These are phyloP conservation scores for Gymnopithys bicolor DNA, from an alignment of 2,797 vertebrate species.

Conservation along the genomic window DNA sequence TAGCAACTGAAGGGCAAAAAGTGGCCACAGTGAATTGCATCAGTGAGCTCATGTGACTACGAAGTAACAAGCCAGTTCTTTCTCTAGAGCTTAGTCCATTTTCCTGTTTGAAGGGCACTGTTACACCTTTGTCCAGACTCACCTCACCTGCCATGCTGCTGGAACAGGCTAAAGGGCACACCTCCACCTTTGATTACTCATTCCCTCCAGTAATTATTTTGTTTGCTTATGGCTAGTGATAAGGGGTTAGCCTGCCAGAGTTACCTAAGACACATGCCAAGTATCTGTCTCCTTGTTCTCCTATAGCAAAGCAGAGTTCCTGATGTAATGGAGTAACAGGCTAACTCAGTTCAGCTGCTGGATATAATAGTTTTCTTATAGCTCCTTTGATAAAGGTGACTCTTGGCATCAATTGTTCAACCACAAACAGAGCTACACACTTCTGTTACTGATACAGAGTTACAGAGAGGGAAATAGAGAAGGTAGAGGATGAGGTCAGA, in stretches of 20 bases:
- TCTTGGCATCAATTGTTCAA: not conserved
- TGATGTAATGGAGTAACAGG: not conserved
- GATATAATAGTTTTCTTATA: not conserved
- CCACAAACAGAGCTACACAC: not conserved
- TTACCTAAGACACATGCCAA: not conserved
- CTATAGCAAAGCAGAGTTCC: not conserved
- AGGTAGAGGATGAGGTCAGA: not conserved
- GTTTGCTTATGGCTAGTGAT: not conserved
- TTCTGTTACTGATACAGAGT: not conserved
- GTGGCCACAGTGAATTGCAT: rapidly evolving
- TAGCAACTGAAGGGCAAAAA: not conserved
- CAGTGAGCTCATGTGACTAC: rapidly evolving
- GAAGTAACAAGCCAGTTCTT: not conserved
- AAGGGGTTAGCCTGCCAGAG: not conserved
- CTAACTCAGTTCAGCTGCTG: not conserved
- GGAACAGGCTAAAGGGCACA: not conserved
- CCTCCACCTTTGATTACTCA: not conserved
- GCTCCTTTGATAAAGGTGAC: not conserved
- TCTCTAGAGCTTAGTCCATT: not conserved
- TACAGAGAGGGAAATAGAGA: not conserved
- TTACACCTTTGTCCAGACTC: not conserved
- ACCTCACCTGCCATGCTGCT: not conserved
- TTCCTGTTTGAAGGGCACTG: rapidly evolving
- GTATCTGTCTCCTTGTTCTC: not conserved
- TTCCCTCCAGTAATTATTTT: not conserved